These are phyloP conservation scores for Oxycera nigricornis DNA, from an alignment of 2,888 invertebrate genomes.

Conservation along the genomic window DNA sequence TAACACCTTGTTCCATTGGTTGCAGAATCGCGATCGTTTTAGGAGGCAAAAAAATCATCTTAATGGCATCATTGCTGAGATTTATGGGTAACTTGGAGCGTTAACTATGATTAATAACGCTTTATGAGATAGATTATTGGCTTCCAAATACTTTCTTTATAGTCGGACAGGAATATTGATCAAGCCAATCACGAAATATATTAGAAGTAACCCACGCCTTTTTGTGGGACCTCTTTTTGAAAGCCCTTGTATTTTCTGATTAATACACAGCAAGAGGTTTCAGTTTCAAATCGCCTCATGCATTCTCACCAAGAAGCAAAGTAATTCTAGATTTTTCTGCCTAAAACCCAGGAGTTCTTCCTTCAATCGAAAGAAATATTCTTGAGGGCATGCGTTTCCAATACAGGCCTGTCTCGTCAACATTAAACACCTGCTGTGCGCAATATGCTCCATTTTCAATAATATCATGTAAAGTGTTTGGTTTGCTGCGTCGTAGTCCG, in stretches of 20 bases:
- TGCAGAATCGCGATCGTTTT: neutral
- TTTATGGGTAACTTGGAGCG: no score
- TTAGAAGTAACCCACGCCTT: no score
- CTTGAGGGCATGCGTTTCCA: neutral
- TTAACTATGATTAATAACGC: no score
- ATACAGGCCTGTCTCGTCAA: neutral
- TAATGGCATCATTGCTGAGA: neutral
- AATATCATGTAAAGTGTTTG: no score
- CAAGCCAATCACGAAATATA: no score
- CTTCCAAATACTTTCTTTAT: neutral
- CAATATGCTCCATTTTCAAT: neutral
- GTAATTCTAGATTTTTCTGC: no score
- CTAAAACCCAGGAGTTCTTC: no score
- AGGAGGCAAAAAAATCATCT: neutral
- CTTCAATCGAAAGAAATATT: no score
- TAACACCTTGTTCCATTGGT: neutral
- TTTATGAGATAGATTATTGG: neutral
- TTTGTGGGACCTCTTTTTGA: no score
- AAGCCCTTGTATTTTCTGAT: no score
- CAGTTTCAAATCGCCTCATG: no score
- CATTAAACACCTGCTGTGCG: neutral
- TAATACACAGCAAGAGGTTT: no score
- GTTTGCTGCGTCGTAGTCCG: neutral
- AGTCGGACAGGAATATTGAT: neutral
- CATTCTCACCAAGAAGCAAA: neutral